phyloP scores from a whole-genome alignment of 92 coral and sea anemone species.

The Bergia sp. region DNA sequence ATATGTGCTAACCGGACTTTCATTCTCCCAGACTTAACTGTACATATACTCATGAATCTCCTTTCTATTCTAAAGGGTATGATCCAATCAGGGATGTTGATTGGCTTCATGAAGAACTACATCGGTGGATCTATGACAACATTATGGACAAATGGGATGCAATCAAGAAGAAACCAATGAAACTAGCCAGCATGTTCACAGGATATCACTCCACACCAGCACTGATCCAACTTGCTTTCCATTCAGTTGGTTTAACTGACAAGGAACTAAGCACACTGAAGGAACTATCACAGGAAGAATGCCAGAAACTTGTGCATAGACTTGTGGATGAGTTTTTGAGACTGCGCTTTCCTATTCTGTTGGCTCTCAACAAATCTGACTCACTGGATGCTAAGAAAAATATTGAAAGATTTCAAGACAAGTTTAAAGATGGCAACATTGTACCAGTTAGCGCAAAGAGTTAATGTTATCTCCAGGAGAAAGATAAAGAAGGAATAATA shows the following conservation, averaged over 20 bases:
- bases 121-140: conserved; percentile 82
- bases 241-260: conserved; percentile 71
- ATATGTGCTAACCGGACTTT: too few species aligned
- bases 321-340: conserved; percentile 67
- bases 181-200: conserved; percentile 75
- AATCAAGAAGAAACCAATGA: conserved; percentile 76
- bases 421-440: conserved; percentile 58
- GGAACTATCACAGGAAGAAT: conserved; percentile 50
- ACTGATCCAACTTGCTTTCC: conserved; percentile 65
- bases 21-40: neutral
- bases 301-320: conserved; percentile 61
- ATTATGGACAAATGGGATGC: conserved; percentile 81
- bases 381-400: conserved; percentile 60
- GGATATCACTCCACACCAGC: conserved; percentile 77
- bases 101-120: conserved; percentile 81
- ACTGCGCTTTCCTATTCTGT: conserved; percentile 77
- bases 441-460: conserved; percentile 77
- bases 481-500: conserved; percentile 53
- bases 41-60: neutral
- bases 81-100: conserved; percentile 81
- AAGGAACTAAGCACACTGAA: conserved; percentile 60
- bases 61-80: conserved; percentile 60
- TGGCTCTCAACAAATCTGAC: conserved; percentile 80
- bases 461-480: conserved; percentile 73
- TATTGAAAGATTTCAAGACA: conserved; percentile 60